These are phyloP conservation scores for Caenorhabditis becei DNA, from an alignment of 2,888 invertebrate genomes.

Conservation along the genomic window DNA sequence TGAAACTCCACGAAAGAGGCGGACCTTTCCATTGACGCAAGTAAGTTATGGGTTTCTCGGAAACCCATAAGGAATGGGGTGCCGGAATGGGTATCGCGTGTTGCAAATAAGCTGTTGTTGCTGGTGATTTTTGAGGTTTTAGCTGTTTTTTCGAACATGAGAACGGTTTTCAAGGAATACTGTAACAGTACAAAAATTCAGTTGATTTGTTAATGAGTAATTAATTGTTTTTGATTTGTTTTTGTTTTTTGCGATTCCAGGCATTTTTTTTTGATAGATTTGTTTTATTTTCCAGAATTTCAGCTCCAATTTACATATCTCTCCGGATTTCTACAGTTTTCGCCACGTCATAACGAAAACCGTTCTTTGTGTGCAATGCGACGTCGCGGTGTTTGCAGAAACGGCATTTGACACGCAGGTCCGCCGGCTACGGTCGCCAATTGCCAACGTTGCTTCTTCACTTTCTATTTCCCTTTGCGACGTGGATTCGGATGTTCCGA, in stretches of 20 bases:
- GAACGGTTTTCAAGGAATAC: background rate
- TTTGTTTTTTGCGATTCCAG: no score
- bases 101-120: background rate
- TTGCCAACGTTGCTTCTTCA: conserved; percentile 48
- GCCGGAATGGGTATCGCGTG: background rate
- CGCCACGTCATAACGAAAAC: background rate
- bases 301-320: background rate
- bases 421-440: conserved; percentile 13
- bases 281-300: background rate
- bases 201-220: no score
- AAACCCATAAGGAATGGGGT: background rate
- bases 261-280: no score
- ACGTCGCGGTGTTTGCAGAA: conserved; percentile 52
- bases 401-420: conserved; percentile 51
- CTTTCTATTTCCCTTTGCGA: conserved; percentile 18
- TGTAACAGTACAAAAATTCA: no score
- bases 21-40: background rate
- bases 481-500: conserved; percentile 4
- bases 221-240: background rate
- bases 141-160: background rate
- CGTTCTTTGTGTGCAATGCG: conserved; percentile 6
- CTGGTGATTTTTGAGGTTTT: background rate
- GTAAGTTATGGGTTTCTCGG: background rate
- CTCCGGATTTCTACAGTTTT: background rate
- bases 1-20: background rate